phyloP scores from a whole-genome alignment of 2,113 vertebrate species.

The Elanoides forficatus region DNA sequence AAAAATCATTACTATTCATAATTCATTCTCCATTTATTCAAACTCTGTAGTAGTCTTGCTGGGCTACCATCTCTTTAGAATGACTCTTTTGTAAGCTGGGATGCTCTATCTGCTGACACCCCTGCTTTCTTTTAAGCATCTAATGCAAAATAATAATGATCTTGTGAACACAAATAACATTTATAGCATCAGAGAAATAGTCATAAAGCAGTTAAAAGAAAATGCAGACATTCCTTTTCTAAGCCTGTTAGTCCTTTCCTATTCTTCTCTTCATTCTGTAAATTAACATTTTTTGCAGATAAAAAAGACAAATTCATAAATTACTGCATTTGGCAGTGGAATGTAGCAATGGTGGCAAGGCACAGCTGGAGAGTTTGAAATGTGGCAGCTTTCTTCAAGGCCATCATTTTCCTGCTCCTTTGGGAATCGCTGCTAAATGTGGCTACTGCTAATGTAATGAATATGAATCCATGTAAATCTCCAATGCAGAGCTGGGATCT shows the following conservation, averaged over 20 bases:
- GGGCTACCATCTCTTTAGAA: slow-evolving; percentile 1
- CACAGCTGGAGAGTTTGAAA: slow-evolving; percentile 73
- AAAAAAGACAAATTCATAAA: slow-evolving; percentile 68
- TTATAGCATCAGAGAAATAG: background rate
- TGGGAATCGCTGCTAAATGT: slow-evolving; percentile 63
- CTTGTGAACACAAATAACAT: slow-evolving; percentile 3
- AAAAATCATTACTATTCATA: slow-evolving; percentile 25
- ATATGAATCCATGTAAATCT: slow-evolving; percentile 68
- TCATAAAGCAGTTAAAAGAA: slow-evolving; percentile 29
- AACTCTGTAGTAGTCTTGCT: background rate
- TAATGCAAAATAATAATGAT: slow-evolving; percentile 1
- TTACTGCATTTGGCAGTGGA: slow-evolving; percentile 66
- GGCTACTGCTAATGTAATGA: slow-evolving; percentile 64
- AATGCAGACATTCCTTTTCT: slow-evolving; percentile 15
- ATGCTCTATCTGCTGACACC: background rate
- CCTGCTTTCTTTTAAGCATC: background rate
- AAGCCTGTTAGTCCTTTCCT: background rate
- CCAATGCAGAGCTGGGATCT: background rate
- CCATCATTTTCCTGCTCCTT: slow-evolving; percentile 64
- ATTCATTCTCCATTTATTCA: slow-evolving; percentile 48
- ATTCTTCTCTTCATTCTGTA: slow-evolving; percentile 23
- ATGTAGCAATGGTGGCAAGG: slow-evolving; percentile 59
- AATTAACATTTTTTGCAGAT: slow-evolving; percentile 67
- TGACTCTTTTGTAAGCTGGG: background rate
- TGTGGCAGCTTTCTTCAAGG: slow-evolving; percentile 67